Base-by-base conservation (phyloP, 2,888 invertebrate species). In the Herminia tarsipennalis region DNA sequence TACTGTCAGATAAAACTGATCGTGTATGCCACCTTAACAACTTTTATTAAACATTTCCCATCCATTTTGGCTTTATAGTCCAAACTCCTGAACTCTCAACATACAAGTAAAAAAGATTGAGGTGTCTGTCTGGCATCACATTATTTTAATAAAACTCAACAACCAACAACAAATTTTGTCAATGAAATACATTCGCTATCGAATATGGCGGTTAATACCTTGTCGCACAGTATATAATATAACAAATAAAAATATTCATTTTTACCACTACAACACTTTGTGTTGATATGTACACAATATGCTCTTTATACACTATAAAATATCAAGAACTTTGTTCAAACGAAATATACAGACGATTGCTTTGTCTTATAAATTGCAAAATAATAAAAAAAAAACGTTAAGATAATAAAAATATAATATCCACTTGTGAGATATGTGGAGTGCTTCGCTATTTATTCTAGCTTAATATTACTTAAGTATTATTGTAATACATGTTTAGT, bases 251-350 rank as follows among this genome's bases (percentile, higher is more conserved):
- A 70, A 73, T 70, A 53, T 50, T 56, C 57, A 38, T 61, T 54
- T 67, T 67, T n/a, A n/a, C n/a, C n/a, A n/a, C 68, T 69, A 77
- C 81, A 83, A 85, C 85, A 85, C 85, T 83, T 78, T 79, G 85
- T 85, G 85, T 81, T 79, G 80, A 61, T 79, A 80, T 79, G 59
- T 76, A 79, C 74, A 78, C 43, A 61, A n/a, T 63, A 70, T 71
- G 70, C 67, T 55, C 57, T 68, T 67, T 70, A 67, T 71, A 76
- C 65, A 72, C 45, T 65, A 56, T 62, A 66, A 54, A 58, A 66
- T 62, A 69, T 68, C 54, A 59, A 81, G 87, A 87, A 87, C 87
- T 87, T 83, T 82, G 87, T 87, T 87, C 87, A 81, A 79, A 76
- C 81, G 61, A 81, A 81, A 85, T 83, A 83, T 83, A 85, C 80